These are phyloP conservation scores for Grallaria varia DNA, from an alignment of 2,113 vertebrate species.

Conservation along the genomic window DNA sequence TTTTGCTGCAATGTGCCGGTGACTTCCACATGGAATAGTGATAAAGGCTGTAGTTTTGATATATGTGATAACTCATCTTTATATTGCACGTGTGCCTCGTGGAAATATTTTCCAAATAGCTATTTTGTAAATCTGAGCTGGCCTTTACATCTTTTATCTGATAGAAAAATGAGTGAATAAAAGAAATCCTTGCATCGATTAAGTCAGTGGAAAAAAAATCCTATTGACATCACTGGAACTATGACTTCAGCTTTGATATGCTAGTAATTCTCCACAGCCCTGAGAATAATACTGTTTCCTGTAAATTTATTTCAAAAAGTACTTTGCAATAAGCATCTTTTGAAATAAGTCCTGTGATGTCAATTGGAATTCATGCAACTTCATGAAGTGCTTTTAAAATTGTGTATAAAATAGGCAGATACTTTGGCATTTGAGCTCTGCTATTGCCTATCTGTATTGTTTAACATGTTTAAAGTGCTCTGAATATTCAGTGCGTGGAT, in stretches of 20 bases:
- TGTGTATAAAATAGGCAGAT: conserved; percentile 21
- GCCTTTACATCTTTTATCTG: not conserved
- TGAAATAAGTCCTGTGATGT: not conserved
- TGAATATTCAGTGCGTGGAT: conserved; percentile 53
- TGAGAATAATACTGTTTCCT: not conserved
- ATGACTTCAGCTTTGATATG: not conserved
- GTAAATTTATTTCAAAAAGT: not conserved
- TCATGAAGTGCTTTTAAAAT: conserved; percentile 40
- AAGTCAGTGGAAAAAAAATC: not conserved
- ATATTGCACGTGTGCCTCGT: conserved; percentile 22
- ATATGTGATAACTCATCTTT: not conserved
- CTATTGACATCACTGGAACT: not conserved
- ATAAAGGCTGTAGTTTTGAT: conserved; percentile 5
- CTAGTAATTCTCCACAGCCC: not conserved
- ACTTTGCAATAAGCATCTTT: not conserved
- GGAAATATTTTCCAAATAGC: conserved; percentile 3
- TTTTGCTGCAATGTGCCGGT: conserved; percentile 2
- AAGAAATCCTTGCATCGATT: not conserved
- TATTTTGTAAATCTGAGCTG: conserved; percentile 34
- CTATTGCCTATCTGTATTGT: not conserved
- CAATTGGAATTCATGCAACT: not conserved
- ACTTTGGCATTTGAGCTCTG: not conserved
- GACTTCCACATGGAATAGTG: not conserved
- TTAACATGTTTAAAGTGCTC: conserved; percentile 26
- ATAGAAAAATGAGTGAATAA: not conserved